These are phyloP conservation scores for Sebastes itinus DNA, from an alignment of 2,797 vertebrate species.

Conservation along the genomic window DNA sequence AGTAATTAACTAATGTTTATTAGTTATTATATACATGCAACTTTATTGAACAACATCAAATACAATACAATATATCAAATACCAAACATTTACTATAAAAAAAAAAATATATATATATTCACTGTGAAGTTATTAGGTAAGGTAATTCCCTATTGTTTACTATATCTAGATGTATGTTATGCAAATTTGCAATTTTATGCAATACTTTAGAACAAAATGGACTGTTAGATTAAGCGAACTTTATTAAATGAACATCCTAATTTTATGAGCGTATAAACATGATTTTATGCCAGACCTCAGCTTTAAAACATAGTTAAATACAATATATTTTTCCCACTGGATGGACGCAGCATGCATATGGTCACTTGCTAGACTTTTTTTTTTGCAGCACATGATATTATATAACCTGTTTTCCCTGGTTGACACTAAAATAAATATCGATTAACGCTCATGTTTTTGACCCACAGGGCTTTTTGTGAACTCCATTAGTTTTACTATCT, in stretches of 20 bases:
- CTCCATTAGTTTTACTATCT: slow-evolving; percentile 44
- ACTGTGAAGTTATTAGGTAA: neutral
- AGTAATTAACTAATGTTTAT: neutral
- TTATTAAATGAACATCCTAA: neutral
- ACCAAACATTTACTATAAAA: neutral
- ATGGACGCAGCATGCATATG: no score
- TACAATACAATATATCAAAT: neutral
- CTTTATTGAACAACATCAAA: neutral
- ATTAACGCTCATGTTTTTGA: slow-evolving; percentile 7
- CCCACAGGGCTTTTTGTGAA: slow-evolving; percentile 23
- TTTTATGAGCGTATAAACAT: neutral
- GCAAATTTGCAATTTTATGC: neutral
- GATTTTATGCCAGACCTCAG: neutral
- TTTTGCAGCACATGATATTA: neutral
- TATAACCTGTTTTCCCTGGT: neutral
- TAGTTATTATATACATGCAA: neutral
- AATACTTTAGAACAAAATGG: neutral
- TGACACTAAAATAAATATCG: neutral
- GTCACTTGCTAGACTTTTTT: no score
- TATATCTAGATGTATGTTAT: neutral
- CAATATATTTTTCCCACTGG: no score
- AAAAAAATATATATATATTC: neutral
- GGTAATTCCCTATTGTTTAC: neutral
- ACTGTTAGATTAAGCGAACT: neutral
- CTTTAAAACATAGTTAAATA: no score